Conservation (phyloP, 1,140 invertebrate species). For the Phymastichus coffea region DNA sequence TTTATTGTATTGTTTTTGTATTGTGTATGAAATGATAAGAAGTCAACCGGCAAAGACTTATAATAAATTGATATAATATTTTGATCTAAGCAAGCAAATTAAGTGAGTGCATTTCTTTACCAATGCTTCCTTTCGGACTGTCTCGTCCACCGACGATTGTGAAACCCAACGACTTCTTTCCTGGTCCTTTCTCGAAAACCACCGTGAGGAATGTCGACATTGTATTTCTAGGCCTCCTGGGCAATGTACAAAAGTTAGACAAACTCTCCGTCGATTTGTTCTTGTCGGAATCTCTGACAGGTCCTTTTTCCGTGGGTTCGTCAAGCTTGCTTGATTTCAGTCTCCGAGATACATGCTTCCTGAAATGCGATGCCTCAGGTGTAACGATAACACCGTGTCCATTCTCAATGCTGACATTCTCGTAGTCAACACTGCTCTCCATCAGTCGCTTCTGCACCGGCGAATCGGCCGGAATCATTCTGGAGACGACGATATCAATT, state of each 20-base stretch:
- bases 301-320: not conserved
- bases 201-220: slow-evolving; percentile 72
- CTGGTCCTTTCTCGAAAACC: slow-evolving; percentile 79
- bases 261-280: slow-evolving; percentile 54
- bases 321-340: slow-evolving; percentile 32
- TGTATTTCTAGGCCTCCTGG: slow-evolving; percentile 65
- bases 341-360: slow-evolving; percentile 45
- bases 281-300: slow-evolving; percentile 35
- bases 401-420: slow-evolving; percentile 62
- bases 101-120: no score
- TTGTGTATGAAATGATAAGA: no score
- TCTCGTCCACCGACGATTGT: slow-evolving; percentile 90
- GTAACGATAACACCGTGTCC: slow-evolving; percentile 51
- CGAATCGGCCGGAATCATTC: slow-evolving; percentile 34
- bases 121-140: slow-evolving; percentile 83
- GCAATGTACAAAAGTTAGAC: slow-evolving; percentile 70
- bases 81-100: no score
- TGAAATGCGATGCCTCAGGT: slow-evolving; percentile 49
- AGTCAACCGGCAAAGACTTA: no score
- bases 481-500: slow-evolving; percentile 73
- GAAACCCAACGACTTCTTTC: slow-evolving; percentile 84
- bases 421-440: slow-evolving; percentile 71
- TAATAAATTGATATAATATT: no score
- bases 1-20: no score
- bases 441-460: slow-evolving; percentile 55